Evolutionary conservation across 2,113 vertebrate species (phyloP).

Genomic region (Megaceryle maxima): DNA sequence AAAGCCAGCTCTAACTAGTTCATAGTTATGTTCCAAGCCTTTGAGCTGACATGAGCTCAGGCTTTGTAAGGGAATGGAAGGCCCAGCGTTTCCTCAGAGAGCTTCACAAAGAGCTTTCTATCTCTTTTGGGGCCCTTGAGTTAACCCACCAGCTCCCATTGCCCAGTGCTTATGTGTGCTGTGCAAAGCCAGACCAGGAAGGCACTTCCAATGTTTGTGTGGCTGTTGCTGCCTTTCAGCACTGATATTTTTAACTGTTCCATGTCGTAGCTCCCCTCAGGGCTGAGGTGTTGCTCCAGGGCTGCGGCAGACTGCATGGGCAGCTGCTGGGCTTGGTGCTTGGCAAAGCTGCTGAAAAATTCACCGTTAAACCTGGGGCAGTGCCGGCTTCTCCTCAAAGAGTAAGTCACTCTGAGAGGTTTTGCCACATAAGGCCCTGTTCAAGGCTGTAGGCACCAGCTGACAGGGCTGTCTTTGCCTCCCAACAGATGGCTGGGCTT

Average conservation of each 20-base stretch:
- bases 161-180: background rate
- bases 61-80: constrained; percentile 1
- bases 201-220: background rate
- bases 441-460: constrained; percentile 63
- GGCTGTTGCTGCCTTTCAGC: background rate
- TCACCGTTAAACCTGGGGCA: background rate
- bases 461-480: constrained; percentile 77
- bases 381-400: constrained; percentile 56
- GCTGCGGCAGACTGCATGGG: background rate
- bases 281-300: background rate
- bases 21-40: background rate
- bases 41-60: background rate
- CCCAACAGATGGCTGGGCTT: constrained; percentile 82
- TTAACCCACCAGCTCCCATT: background rate
- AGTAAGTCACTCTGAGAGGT: constrained; percentile 41
- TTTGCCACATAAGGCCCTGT: constrained; percentile 80
- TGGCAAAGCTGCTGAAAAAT: constrained; percentile 45
- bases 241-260: constrained; percentile 61
- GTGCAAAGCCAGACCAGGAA: background rate
- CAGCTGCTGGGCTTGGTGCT: constrained; percentile 55
- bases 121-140: background rate
- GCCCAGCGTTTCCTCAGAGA: background rate
- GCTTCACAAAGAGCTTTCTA: background rate
- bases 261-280: background rate
- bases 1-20: background rate